Evolutionary conservation across 2,888 invertebrate species (phyloP).

Genomic region (Ctena decussata): DNA sequence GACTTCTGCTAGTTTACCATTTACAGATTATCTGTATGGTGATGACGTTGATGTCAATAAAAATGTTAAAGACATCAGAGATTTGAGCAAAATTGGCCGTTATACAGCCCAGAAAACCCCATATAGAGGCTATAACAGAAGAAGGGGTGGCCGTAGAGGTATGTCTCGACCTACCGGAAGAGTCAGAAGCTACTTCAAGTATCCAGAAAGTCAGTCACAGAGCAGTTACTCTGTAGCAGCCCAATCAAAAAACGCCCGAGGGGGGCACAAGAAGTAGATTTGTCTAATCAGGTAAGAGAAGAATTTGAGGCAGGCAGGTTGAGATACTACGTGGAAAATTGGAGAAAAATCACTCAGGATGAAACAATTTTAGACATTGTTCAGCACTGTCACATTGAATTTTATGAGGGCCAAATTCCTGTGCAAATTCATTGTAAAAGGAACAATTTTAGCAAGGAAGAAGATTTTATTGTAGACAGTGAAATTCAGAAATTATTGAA

Average conservation of each 20-base stretch:
- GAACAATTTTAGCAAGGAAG: neutral
- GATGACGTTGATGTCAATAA: conserved; percentile 42
- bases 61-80: conserved; percentile 48
- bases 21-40: conserved; percentile 37
- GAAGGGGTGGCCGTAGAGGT: too few relatives aligned
- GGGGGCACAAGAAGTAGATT: conserved; percentile 44
- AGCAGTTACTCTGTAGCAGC: too few relatives aligned
- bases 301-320: conserved; percentile 29
- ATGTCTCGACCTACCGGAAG: too few relatives aligned
- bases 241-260: conserved; percentile 25
- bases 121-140: too few relatives aligned
- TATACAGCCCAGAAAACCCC: too few relatives aligned
- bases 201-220: too few relatives aligned
- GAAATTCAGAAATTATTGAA: conserved; percentile 47
- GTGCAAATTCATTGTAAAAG: too few relatives aligned
- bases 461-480: neutral
- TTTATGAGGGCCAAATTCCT: conserved; percentile 6
- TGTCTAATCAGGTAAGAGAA: conserved; percentile 26
- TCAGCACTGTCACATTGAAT: conserved; percentile 38
- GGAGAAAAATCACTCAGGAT: conserved; percentile 22
- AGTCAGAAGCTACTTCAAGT: too few relatives aligned
- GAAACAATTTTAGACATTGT: conserved; percentile 29
- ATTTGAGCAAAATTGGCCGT: conserved; percentile 25
- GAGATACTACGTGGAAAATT: conserved; percentile 10
- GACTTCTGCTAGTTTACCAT: conserved; percentile 34